phyloP scores from a whole-genome alignment of 2,888 invertebrate species.

The Glyphotaelius pellucidus region DNA sequence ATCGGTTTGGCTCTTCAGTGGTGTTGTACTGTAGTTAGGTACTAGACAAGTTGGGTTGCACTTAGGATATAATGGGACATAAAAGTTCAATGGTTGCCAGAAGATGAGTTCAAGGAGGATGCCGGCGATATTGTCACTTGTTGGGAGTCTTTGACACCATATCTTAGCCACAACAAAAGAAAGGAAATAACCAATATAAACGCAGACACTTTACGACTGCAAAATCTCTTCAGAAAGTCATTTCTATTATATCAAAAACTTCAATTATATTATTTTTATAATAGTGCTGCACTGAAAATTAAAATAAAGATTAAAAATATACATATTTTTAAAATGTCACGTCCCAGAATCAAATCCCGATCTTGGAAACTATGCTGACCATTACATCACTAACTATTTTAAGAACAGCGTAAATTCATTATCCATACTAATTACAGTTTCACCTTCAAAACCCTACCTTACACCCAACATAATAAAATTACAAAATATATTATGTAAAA shows the following conservation, averaged over 20 bases:
- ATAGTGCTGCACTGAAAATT: too few species aligned
- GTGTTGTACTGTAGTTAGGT: neutral
- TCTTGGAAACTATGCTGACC: too few species aligned
- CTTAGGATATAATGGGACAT: constrained; percentile 3
- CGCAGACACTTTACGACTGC: neutral
- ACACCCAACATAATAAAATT: too few species aligned
- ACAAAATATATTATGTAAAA: too few species aligned
- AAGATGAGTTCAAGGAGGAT: constrained; percentile 12
- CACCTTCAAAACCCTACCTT: too few species aligned
- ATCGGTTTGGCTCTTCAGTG: neutral
- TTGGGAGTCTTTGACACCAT: neutral
- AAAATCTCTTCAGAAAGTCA: neutral
- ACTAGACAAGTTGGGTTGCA: neutral
- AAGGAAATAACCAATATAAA: neutral
- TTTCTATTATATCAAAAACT: neutral
- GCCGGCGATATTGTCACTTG: neutral
- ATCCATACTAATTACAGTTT: too few species aligned
- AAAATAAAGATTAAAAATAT: too few species aligned
- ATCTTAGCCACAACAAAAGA: neutral
- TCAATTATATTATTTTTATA: too few species aligned
- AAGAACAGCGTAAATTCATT: too few species aligned
- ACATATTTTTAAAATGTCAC: too few species aligned
- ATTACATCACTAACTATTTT: too few species aligned
- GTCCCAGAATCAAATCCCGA: too few species aligned
- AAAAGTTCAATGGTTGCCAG: constrained; percentile 9